These are phyloP conservation scores for Acinonyx jubatus DNA, from an alignment of 2,113 vertebrate species.

Conservation along the genomic window DNA sequence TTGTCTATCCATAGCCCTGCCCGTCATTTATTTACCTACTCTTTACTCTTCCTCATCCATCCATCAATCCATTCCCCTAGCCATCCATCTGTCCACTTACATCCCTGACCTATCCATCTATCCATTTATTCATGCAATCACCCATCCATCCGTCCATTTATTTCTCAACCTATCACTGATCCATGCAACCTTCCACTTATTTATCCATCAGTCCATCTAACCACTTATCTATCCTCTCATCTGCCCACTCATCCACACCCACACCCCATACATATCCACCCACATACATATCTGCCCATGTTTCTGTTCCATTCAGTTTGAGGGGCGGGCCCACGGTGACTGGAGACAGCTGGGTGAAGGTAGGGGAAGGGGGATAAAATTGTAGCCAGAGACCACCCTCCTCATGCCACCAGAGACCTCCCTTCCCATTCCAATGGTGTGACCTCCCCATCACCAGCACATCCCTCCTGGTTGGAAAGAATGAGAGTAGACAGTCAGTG, in stretches of 20 bases:
- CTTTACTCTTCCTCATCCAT: conserved; percentile 13
- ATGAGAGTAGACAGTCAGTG: conserved; percentile 72
- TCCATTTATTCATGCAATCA: neutral
- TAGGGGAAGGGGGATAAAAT: neutral
- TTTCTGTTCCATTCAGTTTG: conserved; percentile 41
- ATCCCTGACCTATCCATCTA: neutral
- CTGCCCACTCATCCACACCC: conserved; percentile 6
- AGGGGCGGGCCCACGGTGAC: neutral
- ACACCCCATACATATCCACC: neutral
- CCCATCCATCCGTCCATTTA: neutral
- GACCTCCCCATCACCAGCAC: neutral
- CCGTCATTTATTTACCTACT: neutral
- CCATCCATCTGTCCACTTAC: neutral
- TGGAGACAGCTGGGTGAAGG: neutral
- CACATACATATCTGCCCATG: conserved; percentile 2
- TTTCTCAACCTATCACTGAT: conserved; percentile 21
- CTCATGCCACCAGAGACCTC: neutral
- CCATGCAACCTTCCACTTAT: conserved; percentile 15
- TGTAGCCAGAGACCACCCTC: neutral
- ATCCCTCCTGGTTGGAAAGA: conserved; percentile 64
- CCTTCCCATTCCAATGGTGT: neutral
- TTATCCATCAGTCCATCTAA: conserved; percentile 9
- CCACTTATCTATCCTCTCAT: conserved; percentile 30
- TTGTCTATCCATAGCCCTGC: neutral
- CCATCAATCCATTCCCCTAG: neutral